phyloP scores from a whole-genome alignment of 2,113 vertebrate genomes.

The Anas platyrhynchos region DNA sequence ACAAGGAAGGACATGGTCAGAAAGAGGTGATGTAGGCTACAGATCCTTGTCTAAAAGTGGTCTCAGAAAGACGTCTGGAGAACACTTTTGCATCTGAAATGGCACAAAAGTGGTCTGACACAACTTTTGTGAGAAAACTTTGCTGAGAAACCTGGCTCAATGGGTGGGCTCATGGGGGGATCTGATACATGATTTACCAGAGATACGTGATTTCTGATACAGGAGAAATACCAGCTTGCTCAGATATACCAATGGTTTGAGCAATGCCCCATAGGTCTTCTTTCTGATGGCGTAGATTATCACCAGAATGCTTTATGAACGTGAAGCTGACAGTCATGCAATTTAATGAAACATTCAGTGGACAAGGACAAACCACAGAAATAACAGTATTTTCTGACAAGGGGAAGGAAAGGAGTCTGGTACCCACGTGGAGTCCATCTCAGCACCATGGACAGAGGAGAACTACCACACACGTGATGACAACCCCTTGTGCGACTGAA shows the following conservation, averaged over 20 bases:
- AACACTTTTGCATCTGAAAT: neutral
- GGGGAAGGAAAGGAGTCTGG: rapidly evolving
- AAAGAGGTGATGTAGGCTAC: neutral
- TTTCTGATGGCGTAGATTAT: neutral
- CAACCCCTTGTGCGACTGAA: rapidly evolving
- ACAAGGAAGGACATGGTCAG: neutral
- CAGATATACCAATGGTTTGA: neutral
- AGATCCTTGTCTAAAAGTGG: neutral
- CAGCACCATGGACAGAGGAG: neutral
- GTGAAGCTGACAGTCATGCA: neutral
- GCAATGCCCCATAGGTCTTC: neutral
- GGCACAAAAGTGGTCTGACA: neutral
- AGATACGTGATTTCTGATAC: neutral
- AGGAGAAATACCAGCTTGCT: neutral
- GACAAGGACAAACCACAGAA: neutral
- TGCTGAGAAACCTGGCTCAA: neutral
- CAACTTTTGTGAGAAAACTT: neutral
- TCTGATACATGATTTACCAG: neutral
- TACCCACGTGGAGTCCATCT: rapidly evolving
- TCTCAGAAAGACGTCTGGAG: neutral
- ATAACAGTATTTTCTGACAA: neutral
- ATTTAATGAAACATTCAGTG: neutral
- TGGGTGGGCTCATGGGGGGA: neutral
- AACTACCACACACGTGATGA: rapidly evolving
- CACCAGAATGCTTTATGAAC: neutral